phyloP scores from a whole-genome alignment of 1,140 invertebrate species.

The Tenebrio molitor region DNA sequence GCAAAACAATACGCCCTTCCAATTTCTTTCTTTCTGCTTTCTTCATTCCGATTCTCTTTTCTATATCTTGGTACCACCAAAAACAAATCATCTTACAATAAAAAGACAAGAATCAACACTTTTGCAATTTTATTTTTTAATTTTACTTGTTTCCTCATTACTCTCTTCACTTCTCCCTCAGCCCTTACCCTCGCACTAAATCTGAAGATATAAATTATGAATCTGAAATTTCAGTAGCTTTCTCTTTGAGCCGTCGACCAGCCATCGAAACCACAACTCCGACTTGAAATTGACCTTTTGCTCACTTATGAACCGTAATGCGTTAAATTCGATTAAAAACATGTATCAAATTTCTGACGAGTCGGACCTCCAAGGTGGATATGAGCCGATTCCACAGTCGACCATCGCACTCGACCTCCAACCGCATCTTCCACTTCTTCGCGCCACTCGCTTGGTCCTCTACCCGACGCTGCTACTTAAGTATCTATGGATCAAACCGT shows the following conservation, averaged over 20 bases:
- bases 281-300: constrained; percentile 22
- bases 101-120: too few relatives aligned
- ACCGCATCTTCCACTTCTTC: not conserved
- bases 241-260: not conserved
- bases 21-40: too few relatives aligned
- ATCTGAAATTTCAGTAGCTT: constrained; percentile 26
- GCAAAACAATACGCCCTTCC: too few relatives aligned
- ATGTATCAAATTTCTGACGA: constrained; percentile 58
- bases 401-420: not conserved
- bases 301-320: constrained; percentile 51
- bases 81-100: too few relatives aligned
- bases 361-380: constrained; percentile 57
- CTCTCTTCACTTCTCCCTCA: too few relatives aligned
- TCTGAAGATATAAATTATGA: too few relatives aligned
- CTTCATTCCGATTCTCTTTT: too few relatives aligned
- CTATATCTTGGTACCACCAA: too few relatives aligned
- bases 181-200: too few relatives aligned
- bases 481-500: not conserved
- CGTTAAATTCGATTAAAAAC: constrained; percentile 60
- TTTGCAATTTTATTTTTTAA: too few relatives aligned
- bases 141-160: too few relatives aligned
- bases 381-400: constrained; percentile 40
- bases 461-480: constrained; percentile 3
- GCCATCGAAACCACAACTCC: constrained; percentile 3
- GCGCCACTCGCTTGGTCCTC: not conserved